Percentiles rank a stretch among this genome's conserved stretches.
These are phyloP conservation scores for Thunnus thynnus DNA, from an alignment of 2,113 vertebrate species.

Conservation along the genomic window DNA sequence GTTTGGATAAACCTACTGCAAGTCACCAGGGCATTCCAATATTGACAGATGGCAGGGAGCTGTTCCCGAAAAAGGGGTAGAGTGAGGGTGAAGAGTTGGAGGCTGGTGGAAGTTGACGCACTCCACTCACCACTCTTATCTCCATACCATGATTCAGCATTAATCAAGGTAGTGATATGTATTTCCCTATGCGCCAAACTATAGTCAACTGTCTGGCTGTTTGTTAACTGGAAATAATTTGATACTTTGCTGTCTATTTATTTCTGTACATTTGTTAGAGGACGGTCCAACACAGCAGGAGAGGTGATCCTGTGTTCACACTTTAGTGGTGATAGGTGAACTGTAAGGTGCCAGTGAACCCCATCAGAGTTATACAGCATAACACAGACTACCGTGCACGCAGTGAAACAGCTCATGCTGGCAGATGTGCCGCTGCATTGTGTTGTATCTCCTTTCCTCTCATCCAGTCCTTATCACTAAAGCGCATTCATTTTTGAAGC, in stretches of 20 bases:
- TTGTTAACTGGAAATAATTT: slow-evolving; percentile 48
- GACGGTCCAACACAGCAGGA: slow-evolving; percentile 18
- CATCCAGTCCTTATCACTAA: slow-evolving; percentile 80
- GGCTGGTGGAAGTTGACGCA: slow-evolving; percentile 15
- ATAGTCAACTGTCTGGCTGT: slow-evolving; percentile 23
- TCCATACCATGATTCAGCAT: slow-evolving; percentile 71
- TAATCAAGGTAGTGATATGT: slow-evolving; percentile 52
- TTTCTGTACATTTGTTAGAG: slow-evolving; percentile 43
- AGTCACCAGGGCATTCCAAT: slow-evolving; percentile 76
- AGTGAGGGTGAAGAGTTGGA: slow-evolving; percentile 45
- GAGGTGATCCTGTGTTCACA: slow-evolving; percentile 56
- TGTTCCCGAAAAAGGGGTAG: slow-evolving; percentile 59
- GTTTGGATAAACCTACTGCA: slow-evolving; percentile 71
- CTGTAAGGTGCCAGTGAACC: slow-evolving; percentile 54
- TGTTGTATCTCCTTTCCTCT: slow-evolving; percentile 78
- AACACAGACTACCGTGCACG: slow-evolving; percentile 73
- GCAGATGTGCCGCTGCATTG: slow-evolving; percentile 78
- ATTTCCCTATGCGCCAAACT: slow-evolving; percentile 26
- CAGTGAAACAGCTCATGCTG: slow-evolving; percentile 69
- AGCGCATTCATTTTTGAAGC: slow-evolving; percentile 79
- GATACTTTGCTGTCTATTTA: slow-evolving; percentile 15
- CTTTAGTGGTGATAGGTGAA: slow-evolving; percentile 51
- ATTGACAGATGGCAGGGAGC: slow-evolving; percentile 81
- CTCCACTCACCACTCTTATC: slow-evolving; percentile 33
- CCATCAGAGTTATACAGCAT: slow-evolving; percentile 66